phyloP scores from a whole-genome alignment of 2,797 vertebrate genomes.

The Pseudochromis fuscus region DNA sequence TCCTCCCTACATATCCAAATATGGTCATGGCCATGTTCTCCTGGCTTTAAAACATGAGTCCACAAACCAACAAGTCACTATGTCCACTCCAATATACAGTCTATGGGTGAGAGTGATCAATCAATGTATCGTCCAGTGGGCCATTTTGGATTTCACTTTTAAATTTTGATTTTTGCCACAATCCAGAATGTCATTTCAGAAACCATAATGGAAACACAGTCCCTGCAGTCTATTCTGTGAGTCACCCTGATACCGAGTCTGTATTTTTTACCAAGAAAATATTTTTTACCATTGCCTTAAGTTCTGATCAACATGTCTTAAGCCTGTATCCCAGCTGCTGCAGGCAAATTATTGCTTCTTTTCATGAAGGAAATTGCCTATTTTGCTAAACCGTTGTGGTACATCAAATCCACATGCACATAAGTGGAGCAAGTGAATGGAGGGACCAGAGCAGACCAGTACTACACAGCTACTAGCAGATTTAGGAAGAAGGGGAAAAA shows the following conservation, averaged over 20 bases:
- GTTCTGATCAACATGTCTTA: slow-evolving; percentile 45
- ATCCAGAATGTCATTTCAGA: slow-evolving; percentile 17
- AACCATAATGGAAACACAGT: slow-evolving; percentile 28
- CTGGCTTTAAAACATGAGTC: too few relatives aligned
- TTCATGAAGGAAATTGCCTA: slow-evolving; percentile 72
- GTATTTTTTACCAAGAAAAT: slow-evolving; percentile 14
- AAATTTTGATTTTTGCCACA: not conserved
- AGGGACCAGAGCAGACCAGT: slow-evolving; percentile 1
- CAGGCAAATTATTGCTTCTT: slow-evolving; percentile 66
- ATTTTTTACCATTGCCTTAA: slow-evolving; percentile 35
- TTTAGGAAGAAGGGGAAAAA: slow-evolving; percentile 29
- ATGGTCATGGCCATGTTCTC: too few relatives aligned
- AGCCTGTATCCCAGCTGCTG: slow-evolving; percentile 39
- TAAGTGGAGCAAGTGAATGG: slow-evolving; percentile 49
- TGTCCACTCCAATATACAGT: too few relatives aligned
- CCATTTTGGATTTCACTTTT: slow-evolving; percentile 2
- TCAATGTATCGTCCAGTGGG: not conserved
- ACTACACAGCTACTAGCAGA: slow-evolving; percentile 45
- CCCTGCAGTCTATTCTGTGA: not conserved
- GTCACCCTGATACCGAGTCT: slow-evolving; percentile 20
- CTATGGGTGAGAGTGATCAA: too few relatives aligned
- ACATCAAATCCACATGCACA: slow-evolving; percentile 58
- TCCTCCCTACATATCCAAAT: too few relatives aligned
- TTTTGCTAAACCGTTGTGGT: slow-evolving; percentile 63
- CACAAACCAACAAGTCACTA: too few relatives aligned